phyloP scores from a whole-genome alignment of 2,113 vertebrate genomes.

The Micronycteris hirsuta region DNA sequence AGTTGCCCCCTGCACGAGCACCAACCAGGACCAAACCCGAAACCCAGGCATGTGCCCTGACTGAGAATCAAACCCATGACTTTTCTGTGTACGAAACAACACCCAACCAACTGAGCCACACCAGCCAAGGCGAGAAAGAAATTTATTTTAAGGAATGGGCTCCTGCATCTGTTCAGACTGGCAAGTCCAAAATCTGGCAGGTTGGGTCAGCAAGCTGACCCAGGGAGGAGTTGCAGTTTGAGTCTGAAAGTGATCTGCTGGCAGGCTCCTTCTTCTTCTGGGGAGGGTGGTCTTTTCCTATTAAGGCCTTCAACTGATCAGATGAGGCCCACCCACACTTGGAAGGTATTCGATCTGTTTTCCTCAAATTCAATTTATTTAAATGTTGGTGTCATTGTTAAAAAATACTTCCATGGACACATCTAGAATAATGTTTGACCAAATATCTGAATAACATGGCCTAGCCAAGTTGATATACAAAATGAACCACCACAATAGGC shows the following conservation, averaged over 20 bases:
- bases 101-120: too few relatives aligned
- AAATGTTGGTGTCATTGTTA: neutral
- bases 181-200: neutral
- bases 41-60: too few relatives aligned
- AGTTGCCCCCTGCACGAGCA: too few relatives aligned
- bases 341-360: neutral
- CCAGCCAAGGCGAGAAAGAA: neutral
- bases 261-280: neutral
- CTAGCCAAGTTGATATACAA: neutral
- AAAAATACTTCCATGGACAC: neutral
- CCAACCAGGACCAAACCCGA: too few relatives aligned
- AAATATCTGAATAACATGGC: neutral
- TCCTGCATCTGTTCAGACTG: neutral
- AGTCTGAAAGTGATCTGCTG: neutral
- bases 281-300: neutral
- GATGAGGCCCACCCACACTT: neutral
- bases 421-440: neutral
- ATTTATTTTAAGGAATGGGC: neutral
- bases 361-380: neutral
- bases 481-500: neutral
- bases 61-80: too few relatives aligned
- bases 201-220: too few relatives aligned
- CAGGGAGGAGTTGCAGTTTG: neutral
- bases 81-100: too few relatives aligned
- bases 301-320: neutral